Evolutionary conservation across 2,113 vertebrate species (phyloP), one percentile per base, ranked within the genome.

Genomic region (Desmodus rotundus): DNA sequence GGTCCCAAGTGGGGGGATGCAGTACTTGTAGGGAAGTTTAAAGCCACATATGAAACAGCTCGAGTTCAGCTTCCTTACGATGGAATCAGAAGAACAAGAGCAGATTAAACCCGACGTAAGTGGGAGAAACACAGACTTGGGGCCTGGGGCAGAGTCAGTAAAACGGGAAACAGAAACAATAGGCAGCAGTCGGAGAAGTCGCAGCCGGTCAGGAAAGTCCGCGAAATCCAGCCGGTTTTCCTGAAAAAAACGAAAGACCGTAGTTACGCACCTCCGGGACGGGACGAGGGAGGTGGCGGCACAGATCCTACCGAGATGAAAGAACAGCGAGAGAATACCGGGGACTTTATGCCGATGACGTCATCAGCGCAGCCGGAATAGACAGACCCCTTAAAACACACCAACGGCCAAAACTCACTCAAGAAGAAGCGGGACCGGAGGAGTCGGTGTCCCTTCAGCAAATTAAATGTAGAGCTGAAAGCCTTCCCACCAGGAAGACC

Each of bases 171-270:
- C 54, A 33, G 89, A 52, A 36, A 41, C 56, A 56, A 0, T 1
- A 22, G 3, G 56, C 43, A 82, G 38, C 26, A 19, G 16, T 8
- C 26, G 38, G 36, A 2, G 7, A 80, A 65, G 13, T 19, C 17
- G 19, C n/a, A 58, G 22, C 20, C 2, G 9, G 7, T 22, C 38
- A 22, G 61, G 61, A 31, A 5, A 10, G 45, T 38, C 1, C 0
- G 52, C 11, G 16, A 41, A 56, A 56, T 5, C 20, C 70, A 61
- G 63, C 52, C 26, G 77, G n/a, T 28, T 58, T 41, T 38, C 77
- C 77, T 11, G 8, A 22, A 50, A 9, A n/a, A 9, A 3, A 28
- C n/a, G 52, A 54, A 72, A 91, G 31, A 52, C 26, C 3, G 36
- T 33, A 7, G 4, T 50, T 31, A 10, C 33, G 4, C 14, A 12